Conservation (phyloP, 2,888 invertebrate species). For the Diaperis boleti region DNA sequence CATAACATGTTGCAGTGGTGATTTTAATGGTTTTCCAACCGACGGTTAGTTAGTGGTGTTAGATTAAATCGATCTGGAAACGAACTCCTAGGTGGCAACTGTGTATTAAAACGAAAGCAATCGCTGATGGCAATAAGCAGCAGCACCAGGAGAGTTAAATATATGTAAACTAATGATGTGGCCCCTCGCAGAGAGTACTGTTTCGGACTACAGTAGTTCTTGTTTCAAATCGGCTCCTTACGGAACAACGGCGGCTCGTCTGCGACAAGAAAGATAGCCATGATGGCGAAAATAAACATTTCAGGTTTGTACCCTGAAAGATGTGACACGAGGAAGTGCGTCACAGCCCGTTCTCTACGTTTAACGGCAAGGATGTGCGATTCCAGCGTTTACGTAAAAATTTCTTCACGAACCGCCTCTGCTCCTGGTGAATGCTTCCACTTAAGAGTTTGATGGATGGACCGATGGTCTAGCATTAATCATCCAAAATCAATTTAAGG, state of each 20-base stretch:
- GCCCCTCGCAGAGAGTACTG: constrained; percentile 56
- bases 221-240: constrained; percentile 50
- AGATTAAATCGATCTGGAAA: constrained; percentile 41
- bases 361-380: too few relatives aligned
- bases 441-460: constrained; percentile 62
- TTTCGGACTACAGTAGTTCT: constrained; percentile 59
- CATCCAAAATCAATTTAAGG: constrained; percentile 64
- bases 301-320: background rate
- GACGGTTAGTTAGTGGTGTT: constrained; percentile 38
- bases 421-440: constrained; percentile 57
- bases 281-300: background rate
- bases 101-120: constrained; percentile 56
- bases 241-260: constrained; percentile 28
- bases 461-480: constrained; percentile 61
- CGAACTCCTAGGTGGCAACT: constrained; percentile 57
- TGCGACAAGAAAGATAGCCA: background rate
- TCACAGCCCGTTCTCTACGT: too few relatives aligned
- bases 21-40: constrained; percentile 38
- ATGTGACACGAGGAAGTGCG: too few relatives aligned
- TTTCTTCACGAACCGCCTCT: constrained; percentile 38
- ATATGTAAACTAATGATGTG: constrained; percentile 62
- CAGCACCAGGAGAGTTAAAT: constrained; percentile 56
- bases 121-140: constrained; percentile 54
- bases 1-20: constrained; percentile 32
- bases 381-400: background rate